These are phyloP conservation scores for Cryptotermes secundus DNA, from an alignment of 1,140 invertebrate species.

Conservation along the genomic window DNA sequence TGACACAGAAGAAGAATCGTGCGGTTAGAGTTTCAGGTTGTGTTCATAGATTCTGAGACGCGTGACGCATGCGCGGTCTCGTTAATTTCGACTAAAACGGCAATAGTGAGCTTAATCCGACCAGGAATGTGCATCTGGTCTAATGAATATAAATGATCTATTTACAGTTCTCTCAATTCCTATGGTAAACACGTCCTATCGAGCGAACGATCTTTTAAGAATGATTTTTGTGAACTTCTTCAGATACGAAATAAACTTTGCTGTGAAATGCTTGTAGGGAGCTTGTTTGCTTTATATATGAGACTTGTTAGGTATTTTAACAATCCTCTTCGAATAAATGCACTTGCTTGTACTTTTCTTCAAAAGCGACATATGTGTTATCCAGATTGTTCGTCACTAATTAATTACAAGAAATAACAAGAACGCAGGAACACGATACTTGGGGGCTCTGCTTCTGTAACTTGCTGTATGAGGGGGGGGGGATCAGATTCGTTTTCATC, in stretches of 20 bases:
- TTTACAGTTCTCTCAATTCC: neutral
- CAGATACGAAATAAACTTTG: neutral
- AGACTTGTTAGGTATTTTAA: neutral
- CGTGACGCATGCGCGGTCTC: neutral
- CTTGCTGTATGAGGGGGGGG: too few relatives aligned
- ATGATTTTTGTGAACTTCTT: neutral
- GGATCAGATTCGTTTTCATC: too few relatives aligned
- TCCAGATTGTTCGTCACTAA: neutral
- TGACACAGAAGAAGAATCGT: neutral
- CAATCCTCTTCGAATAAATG: neutral
- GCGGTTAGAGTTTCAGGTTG: too few relatives aligned
- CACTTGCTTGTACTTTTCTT: neutral
- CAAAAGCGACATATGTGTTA: neutral
- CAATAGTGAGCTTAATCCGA: neutral
- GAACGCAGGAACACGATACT: neutral
- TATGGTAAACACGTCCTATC: neutral
- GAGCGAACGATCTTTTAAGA: neutral
- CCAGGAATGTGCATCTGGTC: neutral
- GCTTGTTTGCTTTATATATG: neutral
- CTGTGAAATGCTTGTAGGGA: neutral
- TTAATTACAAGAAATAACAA: conserved; percentile 1
- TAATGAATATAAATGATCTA: neutral
- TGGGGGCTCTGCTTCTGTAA: neutral
- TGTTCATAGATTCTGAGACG: neutral
- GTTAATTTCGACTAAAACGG: neutral